Percentiles rank a stretch among this genome's conserved stretches.
These are phyloP conservation scores for Thunnus albacares DNA, from an alignment of 2,797 vertebrate genomes.

Conservation along the genomic window DNA sequence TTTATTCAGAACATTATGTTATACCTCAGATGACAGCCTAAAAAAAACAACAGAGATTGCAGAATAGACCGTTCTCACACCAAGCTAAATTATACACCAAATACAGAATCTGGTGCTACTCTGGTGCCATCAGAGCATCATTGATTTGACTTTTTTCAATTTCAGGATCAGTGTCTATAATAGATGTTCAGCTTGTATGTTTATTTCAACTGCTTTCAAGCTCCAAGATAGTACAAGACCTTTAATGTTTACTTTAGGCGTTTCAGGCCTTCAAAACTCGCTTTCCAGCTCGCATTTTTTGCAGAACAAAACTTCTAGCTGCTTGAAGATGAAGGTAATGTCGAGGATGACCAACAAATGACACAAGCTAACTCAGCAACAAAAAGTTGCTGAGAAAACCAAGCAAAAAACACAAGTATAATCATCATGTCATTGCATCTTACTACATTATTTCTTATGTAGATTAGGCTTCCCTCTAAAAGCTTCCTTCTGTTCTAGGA, in stretches of 20 bases:
- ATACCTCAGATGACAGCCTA: neutral
- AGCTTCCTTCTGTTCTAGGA: neutral
- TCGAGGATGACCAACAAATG: neutral
- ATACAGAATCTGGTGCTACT: neutral
- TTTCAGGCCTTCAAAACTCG: neutral
- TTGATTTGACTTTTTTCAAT: neutral
- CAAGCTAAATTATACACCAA: neutral
- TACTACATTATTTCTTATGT: neutral
- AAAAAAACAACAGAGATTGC: too few relatives aligned
- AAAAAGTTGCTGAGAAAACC: too few relatives aligned
- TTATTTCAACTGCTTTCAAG: too few relatives aligned
- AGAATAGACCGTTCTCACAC: neutral
- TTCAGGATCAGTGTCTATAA: neutral
- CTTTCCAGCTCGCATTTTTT: neutral
- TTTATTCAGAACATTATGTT: neutral
- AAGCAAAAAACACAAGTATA: neutral
- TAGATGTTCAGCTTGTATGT: neutral
- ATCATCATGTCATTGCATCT: neutral
- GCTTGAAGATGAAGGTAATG: neutral
- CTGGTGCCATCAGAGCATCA: neutral
- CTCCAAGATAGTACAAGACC: too few relatives aligned
- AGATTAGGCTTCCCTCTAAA: neutral
- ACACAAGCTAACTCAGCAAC: neutral
- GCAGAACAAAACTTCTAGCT: slow-evolving; percentile 2
- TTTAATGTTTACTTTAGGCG: neutral